phyloP scores from a whole-genome alignment of 1,140 invertebrate species.

The Bombyx mandarina region DNA sequence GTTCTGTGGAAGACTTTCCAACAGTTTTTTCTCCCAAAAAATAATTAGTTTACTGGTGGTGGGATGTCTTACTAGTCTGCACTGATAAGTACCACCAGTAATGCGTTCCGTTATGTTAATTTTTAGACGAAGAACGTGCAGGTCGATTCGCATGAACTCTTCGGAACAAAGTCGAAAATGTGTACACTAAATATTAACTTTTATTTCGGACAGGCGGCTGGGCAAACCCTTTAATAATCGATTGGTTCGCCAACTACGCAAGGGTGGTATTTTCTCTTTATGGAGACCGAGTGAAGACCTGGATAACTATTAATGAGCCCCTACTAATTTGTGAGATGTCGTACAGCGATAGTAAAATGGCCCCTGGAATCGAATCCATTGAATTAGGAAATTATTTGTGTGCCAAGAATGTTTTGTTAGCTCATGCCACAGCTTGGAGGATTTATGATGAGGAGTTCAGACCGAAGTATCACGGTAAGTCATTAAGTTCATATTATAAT shows the following conservation, averaged over 20 bases:
- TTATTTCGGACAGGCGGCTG: constrained; percentile 55
- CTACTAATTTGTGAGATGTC: constrained; percentile 66
- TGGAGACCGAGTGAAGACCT: constrained; percentile 73
- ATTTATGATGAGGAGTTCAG: constrained; percentile 63
- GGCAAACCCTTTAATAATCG: constrained; percentile 71
- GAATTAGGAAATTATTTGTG: constrained; percentile 64
- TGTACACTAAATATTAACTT: no score
- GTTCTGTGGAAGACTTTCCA: no score
- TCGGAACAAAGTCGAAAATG: no score
- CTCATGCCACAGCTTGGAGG: constrained; percentile 72
- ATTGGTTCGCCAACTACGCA: constrained; percentile 74
- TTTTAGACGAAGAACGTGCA: no score
- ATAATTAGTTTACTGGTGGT: no score
- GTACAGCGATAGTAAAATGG: constrained; percentile 62
- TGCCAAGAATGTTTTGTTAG: constrained; percentile 66
- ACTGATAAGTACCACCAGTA: no score
- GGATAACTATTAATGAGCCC: constrained; percentile 80
- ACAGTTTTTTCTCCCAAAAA: no score
- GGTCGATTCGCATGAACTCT: no score
- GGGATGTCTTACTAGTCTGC: no score
- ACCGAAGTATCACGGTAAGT: constrained; percentile 28
- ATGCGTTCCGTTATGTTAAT: no score
- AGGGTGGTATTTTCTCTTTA: constrained; percentile 70
- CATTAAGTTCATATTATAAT: no score
- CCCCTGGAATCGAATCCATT: constrained; percentile 49